A percentile compares a stretch with the other conserved stretches of the same genome.
Evolutionary conservation across 2,113 vertebrate species (phyloP).

Genomic region (Zosterops hypoxanthus): DNA sequence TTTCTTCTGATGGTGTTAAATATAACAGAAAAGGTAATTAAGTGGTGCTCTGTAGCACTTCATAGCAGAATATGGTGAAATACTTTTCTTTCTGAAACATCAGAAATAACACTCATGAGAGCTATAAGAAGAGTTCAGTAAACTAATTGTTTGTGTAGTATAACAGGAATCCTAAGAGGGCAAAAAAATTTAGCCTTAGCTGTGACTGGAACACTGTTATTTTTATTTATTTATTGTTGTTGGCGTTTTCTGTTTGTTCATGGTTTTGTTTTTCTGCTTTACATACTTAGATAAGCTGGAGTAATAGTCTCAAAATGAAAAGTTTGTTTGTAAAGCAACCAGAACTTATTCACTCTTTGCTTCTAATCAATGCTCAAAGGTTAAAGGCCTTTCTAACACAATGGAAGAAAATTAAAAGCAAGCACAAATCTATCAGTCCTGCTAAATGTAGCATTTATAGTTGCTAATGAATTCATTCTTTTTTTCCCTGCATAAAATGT

Average conservation of each 20-base stretch:
- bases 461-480: constrained; percentile 67
- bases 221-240: neutral
- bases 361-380: constrained; percentile 44
- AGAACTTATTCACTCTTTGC: constrained; percentile 10
- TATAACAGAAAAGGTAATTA: neutral
- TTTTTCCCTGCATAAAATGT: constrained; percentile 53
- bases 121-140: neutral
- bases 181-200: neutral
- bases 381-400: constrained; percentile 41
- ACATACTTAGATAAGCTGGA: neutral
- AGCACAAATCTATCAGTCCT: constrained; percentile 55
- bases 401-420: constrained; percentile 50
- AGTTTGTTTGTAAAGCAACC: neutral
- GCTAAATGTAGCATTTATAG: constrained; percentile 47
- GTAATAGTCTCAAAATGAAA: constrained; percentile 36
- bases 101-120: neutral
- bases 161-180: neutral
- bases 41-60: neutral
- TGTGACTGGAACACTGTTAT: neutral
- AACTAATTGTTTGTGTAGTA: neutral
- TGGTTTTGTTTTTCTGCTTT: neutral
- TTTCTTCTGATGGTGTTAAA: neutral
- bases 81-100: neutral
- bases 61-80: neutral
- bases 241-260: neutral